These are phyloP conservation scores for Schizothorax lantsangensis DNA, from an alignment of 2,797 vertebrate genomes.

Conservation along the genomic window DNA sequence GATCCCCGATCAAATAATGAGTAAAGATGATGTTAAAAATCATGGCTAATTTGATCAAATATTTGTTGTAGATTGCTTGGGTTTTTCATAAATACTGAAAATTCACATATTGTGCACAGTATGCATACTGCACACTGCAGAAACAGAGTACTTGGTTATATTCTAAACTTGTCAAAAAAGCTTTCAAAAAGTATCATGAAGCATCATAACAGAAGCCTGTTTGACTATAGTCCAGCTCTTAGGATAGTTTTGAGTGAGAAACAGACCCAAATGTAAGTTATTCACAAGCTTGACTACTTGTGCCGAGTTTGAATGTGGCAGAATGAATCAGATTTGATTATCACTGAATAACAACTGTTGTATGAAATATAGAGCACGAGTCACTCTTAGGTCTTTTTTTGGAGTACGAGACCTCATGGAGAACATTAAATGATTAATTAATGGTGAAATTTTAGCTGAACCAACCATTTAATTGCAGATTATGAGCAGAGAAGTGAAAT, in stretches of 20 bases:
- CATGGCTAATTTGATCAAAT: neutral
- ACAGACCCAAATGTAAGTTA: neutral
- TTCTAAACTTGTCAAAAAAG: neutral
- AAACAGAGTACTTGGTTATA: neutral
- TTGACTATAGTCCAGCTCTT: neutral
- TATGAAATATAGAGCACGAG: neutral
- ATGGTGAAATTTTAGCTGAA: neutral
- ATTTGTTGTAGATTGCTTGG: neutral
- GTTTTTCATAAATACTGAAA: neutral
- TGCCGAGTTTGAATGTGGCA: neutral
- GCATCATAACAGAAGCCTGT: neutral
- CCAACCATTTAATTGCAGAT: neutral
- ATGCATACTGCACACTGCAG: neutral
- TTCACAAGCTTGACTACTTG: neutral
- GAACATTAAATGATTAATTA: neutral
- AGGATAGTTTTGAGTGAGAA: neutral
- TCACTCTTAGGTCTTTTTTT: neutral
- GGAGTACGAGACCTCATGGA: neutral
- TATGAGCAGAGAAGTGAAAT: conserved; percentile 2
- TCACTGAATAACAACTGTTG: neutral
- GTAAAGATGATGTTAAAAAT: neutral
- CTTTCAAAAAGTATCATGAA: neutral
- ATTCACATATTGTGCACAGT: neutral
- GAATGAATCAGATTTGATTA: neutral
- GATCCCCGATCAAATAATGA: too few species aligned